Base-by-base conservation (phyloP, 2,888 invertebrate genomes). In the Sialis lutaria region DNA sequence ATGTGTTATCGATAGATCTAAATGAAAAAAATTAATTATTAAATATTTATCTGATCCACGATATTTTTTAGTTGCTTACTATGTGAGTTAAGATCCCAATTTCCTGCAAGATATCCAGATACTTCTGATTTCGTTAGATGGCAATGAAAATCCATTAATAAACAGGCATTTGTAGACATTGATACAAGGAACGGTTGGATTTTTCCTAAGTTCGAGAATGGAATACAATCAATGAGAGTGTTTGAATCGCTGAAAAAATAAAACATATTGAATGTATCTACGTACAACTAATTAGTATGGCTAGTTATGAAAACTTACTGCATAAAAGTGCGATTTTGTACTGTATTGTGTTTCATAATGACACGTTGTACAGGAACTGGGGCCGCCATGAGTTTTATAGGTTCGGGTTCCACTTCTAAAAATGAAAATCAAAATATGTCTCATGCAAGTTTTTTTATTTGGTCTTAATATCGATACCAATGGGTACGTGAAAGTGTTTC, bases 71-170 rank as follows among this genome's bases (percentile, higher is more conserved):
- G 22, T 37, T 50, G 74, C 82, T 75, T 75, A 93, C 93, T 90
- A 59, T 95, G 93, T 51, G 80, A 78, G 62, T 88, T 89, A 46
- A 89, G 79, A 65, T 95, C 95, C 95, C 95, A 96, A 49, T 83
- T 82, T 4, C 96, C 95, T 45, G 87, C 95, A 45, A 96, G 68
- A 64, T 95, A 96, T n/a, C 96, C 96, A 58, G 89, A 88, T 9
- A 93, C 88, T 70, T 95, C 95, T 55, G 85, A 85, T 59, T 82
- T 85, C n/a, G 87, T 89, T 55, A 95, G 71, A 65, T 95, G 93
- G 59, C 90, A 88, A 63, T 95, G 95, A 56, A 95, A 84, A 64
- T 95, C 93, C 59, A 92, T 82, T 50, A 93, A 72, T 13, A 93
- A 70, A 49, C 86, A 78, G 2, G 91, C 84, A 58, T 90, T 90